Evolutionary conservation across 2,888 invertebrate species (phyloP), one percentile per base, ranked within the genome.

Genomic region (Clunio marinus): DNA sequence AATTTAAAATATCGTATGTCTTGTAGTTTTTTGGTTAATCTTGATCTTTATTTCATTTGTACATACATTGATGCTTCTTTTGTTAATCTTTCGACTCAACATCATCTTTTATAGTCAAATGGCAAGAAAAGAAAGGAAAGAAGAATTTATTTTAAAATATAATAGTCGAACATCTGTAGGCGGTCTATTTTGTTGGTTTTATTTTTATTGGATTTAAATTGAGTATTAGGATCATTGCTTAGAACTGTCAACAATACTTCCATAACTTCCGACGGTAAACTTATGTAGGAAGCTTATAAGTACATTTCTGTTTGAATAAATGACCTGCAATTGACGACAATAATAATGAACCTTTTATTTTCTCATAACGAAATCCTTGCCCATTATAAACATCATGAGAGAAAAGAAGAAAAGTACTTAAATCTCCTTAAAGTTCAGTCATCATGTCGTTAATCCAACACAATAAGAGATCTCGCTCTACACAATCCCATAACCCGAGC

Each of bases 161-260:
- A 60, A 10, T 8, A 25, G 17, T 63, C 13, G n/a, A 62, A 46
- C 63, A 63, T 63, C 63, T 63, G 63, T 63, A 46, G 63, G 63
- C 63, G 46, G 63, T 63, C 25, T 62, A 41, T 63, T 62, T 62
- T 24, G 37, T 15, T 45, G 45, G n/a, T 22, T 10, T 51, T 22
- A 2, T 27, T 22, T 2, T 58, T 17, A 32, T 58, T 28, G 17
- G n/a, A n/a, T n/a, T n/a, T n/a, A n/a, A n/a, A n/a, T n/a, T n/a
- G n/a, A n/a, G n/a, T n/a, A n/a, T 24, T 1, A 13, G 7, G n/a
- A 20, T 60, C 5, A 35, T 27, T 63, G 27, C 25, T 10, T 46
- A 45, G 17, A 25, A 41, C 15, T 57, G 28, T 15, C 25, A 24
- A 27, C 45, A 45, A 45, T n/a, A 4, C 3, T 45, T 15, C 15